Evolutionary conservation across 2,113 vertebrate genomes (phyloP), one percentile per base, ranked within the genome.

Genomic region (Nettapus auritus): DNA sequence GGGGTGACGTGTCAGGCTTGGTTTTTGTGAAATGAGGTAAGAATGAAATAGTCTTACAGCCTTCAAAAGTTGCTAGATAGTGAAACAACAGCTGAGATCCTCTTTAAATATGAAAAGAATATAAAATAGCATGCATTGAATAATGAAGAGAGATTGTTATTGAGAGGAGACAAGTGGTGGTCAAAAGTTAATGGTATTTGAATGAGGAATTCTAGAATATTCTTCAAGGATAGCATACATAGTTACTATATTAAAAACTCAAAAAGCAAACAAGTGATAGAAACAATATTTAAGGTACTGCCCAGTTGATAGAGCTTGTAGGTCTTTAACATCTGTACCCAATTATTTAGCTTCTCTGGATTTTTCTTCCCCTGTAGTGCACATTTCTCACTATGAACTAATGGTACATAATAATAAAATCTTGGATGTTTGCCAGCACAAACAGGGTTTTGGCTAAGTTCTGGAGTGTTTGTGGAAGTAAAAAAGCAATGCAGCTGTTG

Each of bases 401-500:
- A 98, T 95, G 92, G 96, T 96, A 94, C 96, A 95, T 95, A 85
- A 98, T 96, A 97, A 96, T 97, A 97, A 97, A 96, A 64, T 31
- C 73, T 82, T 97, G 98, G 96, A 80, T 26, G 48, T 13, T 67
- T 60, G 97, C 98, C 98, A 98, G 85, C 40, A 26, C 88, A 96
- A 97, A 87, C 92, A 97, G 66, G 93, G 59, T 76, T 97, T 92
- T 98, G 98, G 97, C 90, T 89, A 93, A 96, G 91, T 97, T 96
- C 60, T 62, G 9, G 75, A 83, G 64, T 97, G 96, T 97, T 98
- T 98, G 97, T 96, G 93, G 92, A 97, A 96, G 97, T 89, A 84
- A 85, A 86, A 96, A 96, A 94, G 95, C 95, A 80, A 36, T 94
- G 97, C 97, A 98, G 97, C 97, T 98, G 98, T 98, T 97, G 74